A percentile compares a stretch with the other conserved stretches of the same genome.
Evolutionary conservation across 2,113 vertebrate species (phyloP).

Genomic region (Anarhynchus alexandrinus): DNA sequence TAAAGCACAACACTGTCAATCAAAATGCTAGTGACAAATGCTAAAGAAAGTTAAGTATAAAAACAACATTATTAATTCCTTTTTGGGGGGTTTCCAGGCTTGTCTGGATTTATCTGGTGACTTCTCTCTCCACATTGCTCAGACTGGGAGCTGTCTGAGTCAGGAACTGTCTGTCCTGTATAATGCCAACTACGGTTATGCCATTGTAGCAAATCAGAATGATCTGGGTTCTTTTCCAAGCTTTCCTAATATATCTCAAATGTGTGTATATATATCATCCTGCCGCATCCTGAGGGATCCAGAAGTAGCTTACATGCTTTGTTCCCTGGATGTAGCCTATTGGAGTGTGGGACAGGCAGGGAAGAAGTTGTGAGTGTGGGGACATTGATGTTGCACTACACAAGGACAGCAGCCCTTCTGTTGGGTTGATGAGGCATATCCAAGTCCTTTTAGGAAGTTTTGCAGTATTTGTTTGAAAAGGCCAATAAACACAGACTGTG

Average conservation of each 20-base stretch:
- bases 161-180: background rate
- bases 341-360: background rate
- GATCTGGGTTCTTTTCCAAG: conserved; percentile 25
- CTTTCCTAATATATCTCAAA: conserved; percentile 39
- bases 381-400: background rate
- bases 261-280: conserved; percentile 1
- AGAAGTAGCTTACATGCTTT: conserved; percentile 6
- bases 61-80: background rate
- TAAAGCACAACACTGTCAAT: background rate
- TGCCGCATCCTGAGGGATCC: background rate
- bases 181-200: background rate
- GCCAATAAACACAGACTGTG: background rate
- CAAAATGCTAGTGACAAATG: background rate
- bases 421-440: background rate
- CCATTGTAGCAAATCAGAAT: background rate
- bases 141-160: background rate
- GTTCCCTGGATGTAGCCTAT: background rate
- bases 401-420: background rate
- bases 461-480: background rate
- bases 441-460: background rate
- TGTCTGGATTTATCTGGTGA: conserved; percentile 9
- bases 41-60: conserved; percentile 1
- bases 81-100: background rate
- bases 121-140: background rate
- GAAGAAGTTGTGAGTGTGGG: background rate